Evolutionary conservation across 2,888 invertebrate genomes (phyloP).

Genomic region (Labia minor): DNA sequence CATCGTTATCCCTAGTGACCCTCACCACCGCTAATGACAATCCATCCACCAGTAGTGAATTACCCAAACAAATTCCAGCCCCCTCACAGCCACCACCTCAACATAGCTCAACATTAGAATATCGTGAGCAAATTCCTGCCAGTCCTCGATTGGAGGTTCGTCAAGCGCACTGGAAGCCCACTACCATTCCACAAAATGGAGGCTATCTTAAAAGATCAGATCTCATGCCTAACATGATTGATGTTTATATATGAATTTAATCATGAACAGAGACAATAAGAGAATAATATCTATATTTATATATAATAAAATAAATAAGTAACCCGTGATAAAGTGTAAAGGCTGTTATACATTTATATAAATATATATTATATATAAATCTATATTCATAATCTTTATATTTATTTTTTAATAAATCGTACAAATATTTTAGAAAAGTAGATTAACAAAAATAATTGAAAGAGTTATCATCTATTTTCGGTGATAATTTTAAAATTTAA

Average conservation of each 20-base stretch:
- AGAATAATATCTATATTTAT: neutral
- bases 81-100: slow-evolving; percentile 33
- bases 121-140: slow-evolving; percentile 21
- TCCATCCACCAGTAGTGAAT: slow-evolving; percentile 34
- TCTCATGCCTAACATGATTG: slow-evolving; percentile 13
- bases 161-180: slow-evolving; percentile 14
- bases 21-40: neutral
- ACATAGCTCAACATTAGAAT: slow-evolving; percentile 26
- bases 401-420: slow-evolving; percentile 27
- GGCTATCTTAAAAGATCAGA: neutral
- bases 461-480: no score
- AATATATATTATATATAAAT: no score
- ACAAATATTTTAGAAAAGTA: slow-evolving; percentile 21
- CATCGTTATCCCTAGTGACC: neutral
- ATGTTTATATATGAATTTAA: neutral
- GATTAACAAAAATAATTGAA: slow-evolving; percentile 17
- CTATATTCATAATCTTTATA: slow-evolving; percentile 15
- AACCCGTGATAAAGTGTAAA: no score
- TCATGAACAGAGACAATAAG: neutral
- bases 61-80: slow-evolving; percentile 38
- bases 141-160: slow-evolving; percentile 20
- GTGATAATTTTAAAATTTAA: no score
- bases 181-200: neutral
- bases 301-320: no score
- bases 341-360: no score